Evolutionary conservation across 37 sponge, comb jelly and placozoan genomes (phyloP).

Genomic region (Hexactinellida sp.): DNA sequence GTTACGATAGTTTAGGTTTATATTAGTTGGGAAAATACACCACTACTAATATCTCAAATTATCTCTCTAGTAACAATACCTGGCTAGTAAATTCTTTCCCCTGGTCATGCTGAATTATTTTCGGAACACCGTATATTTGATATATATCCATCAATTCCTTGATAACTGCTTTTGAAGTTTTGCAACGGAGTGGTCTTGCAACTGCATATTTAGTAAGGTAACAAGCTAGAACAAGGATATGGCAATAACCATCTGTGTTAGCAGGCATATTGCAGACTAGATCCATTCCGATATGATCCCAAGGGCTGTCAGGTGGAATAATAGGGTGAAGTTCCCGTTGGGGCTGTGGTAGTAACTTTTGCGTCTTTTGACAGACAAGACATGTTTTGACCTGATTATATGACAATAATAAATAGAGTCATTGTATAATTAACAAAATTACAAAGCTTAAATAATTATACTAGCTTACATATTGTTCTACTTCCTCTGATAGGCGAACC

Average conservation of each 20-base stretch:
- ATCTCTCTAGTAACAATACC: too few species aligned
- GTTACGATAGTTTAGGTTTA: too few species aligned
- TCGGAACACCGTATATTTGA: background rate
- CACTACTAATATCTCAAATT: too few species aligned
- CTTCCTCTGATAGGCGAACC: background rate
- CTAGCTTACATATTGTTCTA: background rate
- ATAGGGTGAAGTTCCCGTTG: background rate
- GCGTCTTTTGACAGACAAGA: background rate
- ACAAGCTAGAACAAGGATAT: background rate
- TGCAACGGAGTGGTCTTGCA: slow-evolving; percentile 11
- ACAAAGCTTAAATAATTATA: background rate
- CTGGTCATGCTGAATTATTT: background rate
- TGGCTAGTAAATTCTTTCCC: slow-evolving; percentile 17
- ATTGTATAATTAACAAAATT: background rate
- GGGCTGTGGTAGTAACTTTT: background rate
- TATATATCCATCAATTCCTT: background rate
- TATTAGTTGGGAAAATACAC: too few species aligned
- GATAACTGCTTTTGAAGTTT: background rate
- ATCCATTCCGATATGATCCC: background rate
- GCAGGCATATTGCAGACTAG: background rate
- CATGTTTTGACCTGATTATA: background rate
- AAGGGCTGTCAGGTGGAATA: background rate
- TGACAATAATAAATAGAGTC: background rate
- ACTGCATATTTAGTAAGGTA: background rate
- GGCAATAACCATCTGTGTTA: background rate